These are phyloP conservation scores for Xylota sylvarum DNA, from an alignment of 2,888 invertebrate species.

Conservation along the genomic window DNA sequence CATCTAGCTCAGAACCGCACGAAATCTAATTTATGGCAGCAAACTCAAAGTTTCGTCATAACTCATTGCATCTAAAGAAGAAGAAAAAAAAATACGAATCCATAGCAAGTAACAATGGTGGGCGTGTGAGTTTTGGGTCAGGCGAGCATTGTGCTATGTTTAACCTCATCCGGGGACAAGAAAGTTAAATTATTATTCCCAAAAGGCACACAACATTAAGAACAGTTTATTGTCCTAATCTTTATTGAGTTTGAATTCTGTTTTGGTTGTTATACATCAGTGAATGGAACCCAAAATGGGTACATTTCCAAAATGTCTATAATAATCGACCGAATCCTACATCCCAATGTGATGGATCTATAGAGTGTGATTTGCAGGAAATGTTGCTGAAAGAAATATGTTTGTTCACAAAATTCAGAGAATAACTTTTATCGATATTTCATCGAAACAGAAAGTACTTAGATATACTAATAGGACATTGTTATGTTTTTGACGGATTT, in stretches of 20 bases:
- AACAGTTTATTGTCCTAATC: constrained; percentile 58
- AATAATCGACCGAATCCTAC: constrained; percentile 7
- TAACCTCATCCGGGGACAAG: constrained; percentile 43
- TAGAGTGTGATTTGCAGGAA: constrained; percentile 9
- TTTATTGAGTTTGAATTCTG: constrained; percentile 46
- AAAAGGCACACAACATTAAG: constrained; percentile 50
- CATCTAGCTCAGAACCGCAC: constrained; percentile 34
- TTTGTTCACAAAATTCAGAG: too few species aligned
- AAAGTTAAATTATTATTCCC: constrained; percentile 59
- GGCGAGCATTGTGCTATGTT: constrained; percentile 6
- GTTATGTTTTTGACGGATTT: too few species aligned
- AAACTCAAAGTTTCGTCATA: constrained; percentile 62
- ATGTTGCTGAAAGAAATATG: background rate
- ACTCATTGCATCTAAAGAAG: constrained; percentile 46
- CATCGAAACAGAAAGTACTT: too few species aligned
- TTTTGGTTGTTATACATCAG: constrained; percentile 26
- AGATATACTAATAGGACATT: too few species aligned
- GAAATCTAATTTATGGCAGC: constrained; percentile 60
- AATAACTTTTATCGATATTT: too few species aligned
- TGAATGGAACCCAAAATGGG: background rate
- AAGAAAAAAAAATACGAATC: background rate
- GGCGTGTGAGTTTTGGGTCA: background rate
- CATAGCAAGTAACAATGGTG: background rate
- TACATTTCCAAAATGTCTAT: background rate
- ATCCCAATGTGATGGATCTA: background rate